Conservation (phyloP, 2,113 vertebrate species). For the Brachionichthys hirsutus region DNA sequence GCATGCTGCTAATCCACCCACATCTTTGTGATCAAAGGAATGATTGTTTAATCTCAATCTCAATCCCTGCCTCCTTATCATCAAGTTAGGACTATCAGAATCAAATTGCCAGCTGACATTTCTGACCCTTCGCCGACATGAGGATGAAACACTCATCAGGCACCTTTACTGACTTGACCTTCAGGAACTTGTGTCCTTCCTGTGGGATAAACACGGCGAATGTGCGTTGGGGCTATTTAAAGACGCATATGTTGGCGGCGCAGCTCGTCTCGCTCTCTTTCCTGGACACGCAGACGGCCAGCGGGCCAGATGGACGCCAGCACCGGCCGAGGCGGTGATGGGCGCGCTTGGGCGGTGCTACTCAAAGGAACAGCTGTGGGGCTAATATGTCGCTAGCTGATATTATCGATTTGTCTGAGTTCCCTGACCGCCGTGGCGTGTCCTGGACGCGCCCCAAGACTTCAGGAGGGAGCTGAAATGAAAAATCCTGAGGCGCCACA, state of each 20-base stretch:
- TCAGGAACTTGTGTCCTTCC: constrained; percentile 48
- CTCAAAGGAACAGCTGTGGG: constrained; percentile 77
- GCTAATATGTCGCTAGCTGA: constrained; percentile 81
- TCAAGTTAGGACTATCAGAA: constrained; percentile 51
- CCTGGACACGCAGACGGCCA: constrained; percentile 32
- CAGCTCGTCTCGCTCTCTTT: constrained; percentile 17
- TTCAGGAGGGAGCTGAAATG: background rate
- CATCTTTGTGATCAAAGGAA: constrained; percentile 62
- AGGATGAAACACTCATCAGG: constrained; percentile 63
- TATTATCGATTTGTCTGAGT: constrained; percentile 67
- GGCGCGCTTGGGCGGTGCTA: constrained; percentile 10
- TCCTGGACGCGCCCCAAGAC: constrained; percentile 51
- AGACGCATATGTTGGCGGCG: constrained; percentile 36
- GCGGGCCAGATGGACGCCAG: constrained; percentile 10
- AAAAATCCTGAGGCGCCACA: background rate
- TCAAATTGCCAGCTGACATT: constrained; percentile 54
- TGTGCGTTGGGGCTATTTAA: constrained; percentile 33
- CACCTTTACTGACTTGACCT: constrained; percentile 68
- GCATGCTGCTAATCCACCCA: constrained; percentile 53
- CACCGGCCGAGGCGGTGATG: background rate
- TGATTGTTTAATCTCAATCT: constrained; percentile 55
- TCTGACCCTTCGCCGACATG: constrained; percentile 42
- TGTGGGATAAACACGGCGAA: constrained; percentile 47
- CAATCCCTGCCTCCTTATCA: constrained; percentile 48
- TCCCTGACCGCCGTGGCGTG: constrained; percentile 83